These are phyloP conservation scores for Bombyx mori DNA, from an alignment of 1,140 invertebrate species.

Conservation along the genomic window ASM3026992v2 NC_085128.1:9635001-9635500, in stretches of 20 bases:
- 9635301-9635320: not conserved
- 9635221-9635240: conserved; percentile 95
- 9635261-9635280: conserved; percentile 77
- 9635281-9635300: not conserved
- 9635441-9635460: too few relatives aligned
- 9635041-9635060: too few relatives aligned
- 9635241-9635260: conserved; percentile 95
- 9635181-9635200: conserved; percentile 83
- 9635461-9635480: too few relatives aligned
- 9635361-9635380: not conserved
- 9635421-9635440: too few relatives aligned
- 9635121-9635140: conserved; percentile 88
- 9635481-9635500: too few relatives aligned
- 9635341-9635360: too few relatives aligned
- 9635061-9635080: too few relatives aligned
- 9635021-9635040: too few relatives aligned
- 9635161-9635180: conserved; percentile 82
- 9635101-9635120: conserved; percentile 84
- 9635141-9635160: conserved; percentile 88
- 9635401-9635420: too few relatives aligned
- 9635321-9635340: not conserved
- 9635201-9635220: conserved; percentile 89
- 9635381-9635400: not conserved
- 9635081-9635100: conserved; percentile 46
- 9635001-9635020: too few relatives aligned